Conservation (phyloP, 2,113 vertebrate genomes). For the Chionomys nivalis region DNA sequence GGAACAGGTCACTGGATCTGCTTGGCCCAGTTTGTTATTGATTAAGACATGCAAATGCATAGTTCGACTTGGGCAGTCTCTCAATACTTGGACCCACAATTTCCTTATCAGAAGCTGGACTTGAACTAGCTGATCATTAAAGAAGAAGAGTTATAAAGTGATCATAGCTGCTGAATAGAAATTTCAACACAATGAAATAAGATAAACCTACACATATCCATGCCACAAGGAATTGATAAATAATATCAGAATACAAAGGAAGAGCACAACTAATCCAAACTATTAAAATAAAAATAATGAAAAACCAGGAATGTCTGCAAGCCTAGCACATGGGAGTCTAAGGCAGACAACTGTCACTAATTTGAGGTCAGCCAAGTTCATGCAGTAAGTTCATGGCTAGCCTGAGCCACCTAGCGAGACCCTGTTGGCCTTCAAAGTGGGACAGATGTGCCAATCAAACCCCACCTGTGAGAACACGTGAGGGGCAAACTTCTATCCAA, state of each 20-base stretch:
- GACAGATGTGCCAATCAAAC: too few relatives aligned
- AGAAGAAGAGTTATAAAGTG: background rate
- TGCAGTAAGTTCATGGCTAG: background rate
- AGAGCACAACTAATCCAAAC: background rate
- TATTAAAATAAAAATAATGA: constrained; percentile 32
- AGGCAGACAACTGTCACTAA: background rate
- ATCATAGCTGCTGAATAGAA: background rate
- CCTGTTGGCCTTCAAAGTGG: too few relatives aligned
- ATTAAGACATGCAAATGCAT: background rate
- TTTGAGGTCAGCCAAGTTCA: background rate
- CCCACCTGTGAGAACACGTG: too few relatives aligned
- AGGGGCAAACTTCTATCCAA: too few relatives aligned
- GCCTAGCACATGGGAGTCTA: background rate
- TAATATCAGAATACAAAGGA: background rate
- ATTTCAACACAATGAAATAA: background rate
- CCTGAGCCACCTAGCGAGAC: background rate
- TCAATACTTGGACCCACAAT: background rate
- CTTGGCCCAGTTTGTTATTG: background rate
- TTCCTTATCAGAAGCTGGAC: constrained; percentile 13
- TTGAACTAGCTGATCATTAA: background rate
- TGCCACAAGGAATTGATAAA: background rate
- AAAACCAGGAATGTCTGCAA: background rate
- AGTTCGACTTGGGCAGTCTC: background rate
- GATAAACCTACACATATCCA: background rate
- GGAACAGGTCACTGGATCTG: background rate